Evolutionary conservation across 2,888 invertebrate species (phyloP).

Genomic region (Calameuta filiformis): DNA sequence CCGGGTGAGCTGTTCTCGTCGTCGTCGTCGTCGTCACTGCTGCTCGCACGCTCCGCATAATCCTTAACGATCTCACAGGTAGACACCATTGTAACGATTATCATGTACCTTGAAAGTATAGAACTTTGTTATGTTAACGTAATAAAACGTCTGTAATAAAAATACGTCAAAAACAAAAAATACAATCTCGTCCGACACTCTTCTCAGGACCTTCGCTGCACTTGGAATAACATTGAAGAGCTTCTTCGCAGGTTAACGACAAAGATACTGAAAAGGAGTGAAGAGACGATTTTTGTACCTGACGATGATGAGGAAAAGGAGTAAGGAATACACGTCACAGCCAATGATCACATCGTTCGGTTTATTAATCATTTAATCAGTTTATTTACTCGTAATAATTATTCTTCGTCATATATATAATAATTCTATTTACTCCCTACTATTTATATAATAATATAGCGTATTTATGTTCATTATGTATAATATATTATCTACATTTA

Average conservation of each 20-base stretch:
- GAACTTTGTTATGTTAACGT: conserved; percentile 64
- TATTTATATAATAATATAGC: conserved; percentile 58
- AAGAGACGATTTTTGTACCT: background rate
- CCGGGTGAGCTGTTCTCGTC: conserved; percentile 45
- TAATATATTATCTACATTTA: conserved; percentile 67
- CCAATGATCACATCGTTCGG: conserved; percentile 13
- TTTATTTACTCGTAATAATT: conserved; percentile 65
- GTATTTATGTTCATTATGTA: conserved; percentile 65
- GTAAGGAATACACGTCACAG: background rate
- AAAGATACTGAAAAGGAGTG: background rate
- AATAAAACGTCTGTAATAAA: conserved; percentile 64
- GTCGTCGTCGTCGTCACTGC: conserved; percentile 7
- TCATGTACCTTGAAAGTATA: conserved; percentile 66
- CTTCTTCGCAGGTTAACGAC: background rate
- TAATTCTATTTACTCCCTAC: conserved; percentile 57
- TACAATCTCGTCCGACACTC: background rate
- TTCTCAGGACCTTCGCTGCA: background rate
- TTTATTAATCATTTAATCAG: conserved; percentile 63
- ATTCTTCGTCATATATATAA: conserved; percentile 59
- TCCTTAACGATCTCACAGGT: conserved; percentile 61
- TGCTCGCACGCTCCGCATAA: conserved; percentile 56
- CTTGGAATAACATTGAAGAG: background rate
- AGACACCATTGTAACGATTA: conserved; percentile 61
- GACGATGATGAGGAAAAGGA: background rate
- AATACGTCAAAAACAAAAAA: conserved; percentile 47